Evolutionary conservation across 92 coral and sea anemone genomes (phyloP).

Genomic region (Metridium senile): DNA sequence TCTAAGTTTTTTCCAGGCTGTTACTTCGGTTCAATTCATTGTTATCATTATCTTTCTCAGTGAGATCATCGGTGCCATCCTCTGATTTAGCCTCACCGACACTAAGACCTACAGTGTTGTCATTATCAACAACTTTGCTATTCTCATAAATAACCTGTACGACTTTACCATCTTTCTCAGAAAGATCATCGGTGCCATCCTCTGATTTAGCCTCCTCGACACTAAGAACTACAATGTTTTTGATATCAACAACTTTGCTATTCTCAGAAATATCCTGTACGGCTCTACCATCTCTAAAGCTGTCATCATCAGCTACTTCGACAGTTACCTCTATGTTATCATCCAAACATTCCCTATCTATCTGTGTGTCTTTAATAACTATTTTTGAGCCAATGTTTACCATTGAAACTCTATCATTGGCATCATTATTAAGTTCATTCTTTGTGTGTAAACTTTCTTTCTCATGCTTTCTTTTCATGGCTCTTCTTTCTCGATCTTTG

Average conservation of each 20-base stretch:
- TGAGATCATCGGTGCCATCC: too few relatives aligned
- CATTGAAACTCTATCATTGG: background rate
- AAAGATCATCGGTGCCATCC: too few relatives aligned
- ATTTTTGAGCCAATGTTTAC: background rate
- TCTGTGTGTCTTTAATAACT: background rate
- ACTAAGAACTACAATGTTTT: background rate
- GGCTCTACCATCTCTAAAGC: background rate
- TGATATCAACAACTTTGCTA: background rate
- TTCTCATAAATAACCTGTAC: background rate
- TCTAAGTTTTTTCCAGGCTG: too few relatives aligned
- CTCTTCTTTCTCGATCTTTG: constrained; percentile 28
- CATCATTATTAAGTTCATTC: background rate
- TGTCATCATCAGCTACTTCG: background rate
- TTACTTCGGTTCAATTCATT: too few relatives aligned
- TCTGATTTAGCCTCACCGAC: too few relatives aligned
- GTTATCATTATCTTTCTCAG: too few relatives aligned
- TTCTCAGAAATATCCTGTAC: background rate
- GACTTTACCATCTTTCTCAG: too few relatives aligned
- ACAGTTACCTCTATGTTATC: background rate
- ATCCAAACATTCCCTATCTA: background rate
- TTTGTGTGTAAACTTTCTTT: background rate
- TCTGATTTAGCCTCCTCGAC: too few relatives aligned
- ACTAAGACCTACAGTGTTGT: background rate
- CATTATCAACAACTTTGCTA: background rate
- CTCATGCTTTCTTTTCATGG: constrained; percentile 15